A percentile compares a stretch with the other conserved stretches of the same genome.
phyloP scores from a whole-genome alignment of 2,888 invertebrate species.

The Lagria hirta region DNA sequence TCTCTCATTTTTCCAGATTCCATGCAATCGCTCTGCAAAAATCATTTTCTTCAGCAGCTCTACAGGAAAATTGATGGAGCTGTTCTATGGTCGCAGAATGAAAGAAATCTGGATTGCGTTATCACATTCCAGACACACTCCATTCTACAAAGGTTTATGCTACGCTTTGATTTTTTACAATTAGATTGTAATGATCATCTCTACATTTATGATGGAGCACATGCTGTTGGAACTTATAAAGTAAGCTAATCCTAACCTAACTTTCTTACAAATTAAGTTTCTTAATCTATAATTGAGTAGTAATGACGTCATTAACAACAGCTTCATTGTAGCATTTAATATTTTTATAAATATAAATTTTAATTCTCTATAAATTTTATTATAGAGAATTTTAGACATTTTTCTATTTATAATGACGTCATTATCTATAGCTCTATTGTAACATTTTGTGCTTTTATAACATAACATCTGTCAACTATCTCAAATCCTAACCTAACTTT shows the following conservation, averaged over 20 bases:
- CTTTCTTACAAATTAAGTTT: too few species aligned
- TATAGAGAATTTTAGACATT: too few species aligned
- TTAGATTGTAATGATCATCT: slow-evolving; percentile 94
- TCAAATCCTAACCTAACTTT: too few species aligned
- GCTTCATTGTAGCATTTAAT: too few species aligned
- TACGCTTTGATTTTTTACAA: slow-evolving; percentile 88
- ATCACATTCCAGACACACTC: slow-evolving; percentile 95
- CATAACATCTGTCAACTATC: too few species aligned
- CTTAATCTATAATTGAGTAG: too few species aligned
- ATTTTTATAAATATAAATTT: too few species aligned
- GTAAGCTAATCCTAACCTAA: slow-evolving; percentile 62
- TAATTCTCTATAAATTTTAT: too few species aligned
- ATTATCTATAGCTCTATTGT: too few species aligned
- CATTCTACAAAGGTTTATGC: slow-evolving; percentile 90
- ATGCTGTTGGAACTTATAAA: slow-evolving; percentile 85
- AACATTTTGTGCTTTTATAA: too few species aligned
- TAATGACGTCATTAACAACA: too few species aligned
- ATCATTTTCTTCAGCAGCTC: slow-evolving; percentile 83
- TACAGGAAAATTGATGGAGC: slow-evolving; percentile 92
- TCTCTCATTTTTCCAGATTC: slow-evolving; percentile 86
- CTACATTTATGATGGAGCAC: slow-evolving; percentile 89
- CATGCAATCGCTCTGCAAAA: slow-evolving; percentile 87
- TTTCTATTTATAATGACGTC: too few species aligned
- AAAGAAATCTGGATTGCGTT: slow-evolving; percentile 86
- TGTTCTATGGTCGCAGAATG: slow-evolving; percentile 86